Conservation (phyloP, 2,797 vertebrate genomes). For the Nyctalus aviator region DNA sequence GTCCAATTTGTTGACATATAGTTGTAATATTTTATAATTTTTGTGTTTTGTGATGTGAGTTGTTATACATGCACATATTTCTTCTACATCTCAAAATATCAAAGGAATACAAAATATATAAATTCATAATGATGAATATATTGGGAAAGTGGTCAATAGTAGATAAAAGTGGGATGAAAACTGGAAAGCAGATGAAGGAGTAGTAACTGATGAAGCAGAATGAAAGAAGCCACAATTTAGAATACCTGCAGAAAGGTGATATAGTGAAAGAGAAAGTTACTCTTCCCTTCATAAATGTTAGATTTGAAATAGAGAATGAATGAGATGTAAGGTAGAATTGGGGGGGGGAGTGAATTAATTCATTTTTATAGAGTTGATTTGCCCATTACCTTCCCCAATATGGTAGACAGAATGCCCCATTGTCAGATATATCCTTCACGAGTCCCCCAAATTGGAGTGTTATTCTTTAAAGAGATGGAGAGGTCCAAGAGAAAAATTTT, state of each 20-base stretch:
- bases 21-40: neutral
- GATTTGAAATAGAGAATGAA: conserved; percentile 8
- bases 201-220: neutral
- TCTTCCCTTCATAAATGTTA: neutral
- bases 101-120: conserved; percentile 49
- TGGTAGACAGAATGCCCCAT: neutral
- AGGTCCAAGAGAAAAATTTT: neutral
- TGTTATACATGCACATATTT: neutral
- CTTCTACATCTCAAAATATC: neutral
- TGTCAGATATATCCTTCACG: neutral
- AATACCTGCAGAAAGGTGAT: neutral
- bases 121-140: neutral
- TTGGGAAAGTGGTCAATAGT: neutral
- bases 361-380: neutral
- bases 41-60: neutral
- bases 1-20: neutral
- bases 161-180: conserved; percentile 21
- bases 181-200: neutral
- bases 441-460: neutral
- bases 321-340: neutral
- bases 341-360: neutral
- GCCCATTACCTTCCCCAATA: neutral
- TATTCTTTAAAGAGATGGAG: conserved; percentile 27
- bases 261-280: neutral
- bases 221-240: neutral